These are phyloP conservation scores for Pelecanoides urinatrix DNA, from an alignment of 2,113 vertebrate species.

Conservation along the genomic window DNA sequence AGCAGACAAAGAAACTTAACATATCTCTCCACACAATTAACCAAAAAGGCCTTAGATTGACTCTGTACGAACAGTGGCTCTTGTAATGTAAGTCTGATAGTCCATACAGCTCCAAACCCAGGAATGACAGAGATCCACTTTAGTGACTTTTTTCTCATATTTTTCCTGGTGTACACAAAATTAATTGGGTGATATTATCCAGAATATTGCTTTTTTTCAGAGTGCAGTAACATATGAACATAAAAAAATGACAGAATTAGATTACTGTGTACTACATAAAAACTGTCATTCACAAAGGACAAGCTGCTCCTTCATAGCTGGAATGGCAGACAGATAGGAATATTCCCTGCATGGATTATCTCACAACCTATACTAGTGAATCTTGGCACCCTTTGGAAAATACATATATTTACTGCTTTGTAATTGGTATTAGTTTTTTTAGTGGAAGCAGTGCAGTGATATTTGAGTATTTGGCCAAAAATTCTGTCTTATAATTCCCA, in stretches of 20 bases:
- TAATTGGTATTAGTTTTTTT: neutral
- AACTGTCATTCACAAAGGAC: neutral
- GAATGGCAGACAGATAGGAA: neutral
- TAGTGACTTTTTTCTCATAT: neutral
- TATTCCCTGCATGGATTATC: neutral
- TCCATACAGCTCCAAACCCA: neutral
- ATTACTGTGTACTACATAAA: neutral
- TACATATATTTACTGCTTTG: neutral
- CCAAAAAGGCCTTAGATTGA: neutral
- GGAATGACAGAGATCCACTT: neutral
- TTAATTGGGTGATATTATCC: neutral
- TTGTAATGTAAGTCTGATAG: neutral
- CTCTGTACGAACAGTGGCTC: neutral
- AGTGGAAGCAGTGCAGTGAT: neutral
- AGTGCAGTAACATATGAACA: neutral
- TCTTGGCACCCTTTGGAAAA: neutral
- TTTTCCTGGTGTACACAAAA: neutral
- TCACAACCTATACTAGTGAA: neutral
- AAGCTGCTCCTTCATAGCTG: neutral
- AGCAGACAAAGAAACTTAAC: neutral
- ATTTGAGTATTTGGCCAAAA: neutral
- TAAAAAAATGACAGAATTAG: neutral
- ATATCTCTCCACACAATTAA: neutral
- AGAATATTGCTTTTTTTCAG: neutral
- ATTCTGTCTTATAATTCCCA: neutral